phyloP scores from a whole-genome alignment of 2,797 vertebrate genomes.

The Anolis apletophallus region DNA sequence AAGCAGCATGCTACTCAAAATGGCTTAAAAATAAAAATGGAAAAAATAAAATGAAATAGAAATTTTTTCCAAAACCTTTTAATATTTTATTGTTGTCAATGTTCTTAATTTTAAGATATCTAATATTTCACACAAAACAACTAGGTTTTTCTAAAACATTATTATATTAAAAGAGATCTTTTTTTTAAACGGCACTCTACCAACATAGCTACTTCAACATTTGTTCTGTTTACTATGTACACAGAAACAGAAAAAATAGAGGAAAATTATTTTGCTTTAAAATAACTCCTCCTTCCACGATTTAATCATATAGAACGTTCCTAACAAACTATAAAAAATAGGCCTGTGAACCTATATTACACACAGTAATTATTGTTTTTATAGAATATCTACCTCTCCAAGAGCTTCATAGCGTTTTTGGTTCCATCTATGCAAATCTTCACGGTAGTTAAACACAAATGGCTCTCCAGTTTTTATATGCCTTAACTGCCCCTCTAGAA shows the following conservation, averaged over 20 bases:
- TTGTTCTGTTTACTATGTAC: neutral
- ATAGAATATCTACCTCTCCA: constrained; percentile 87
- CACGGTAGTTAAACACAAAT: constrained; percentile 95
- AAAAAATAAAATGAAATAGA: neutral
- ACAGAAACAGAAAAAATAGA: neutral
- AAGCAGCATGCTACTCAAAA: neutral
- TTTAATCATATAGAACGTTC: neutral
- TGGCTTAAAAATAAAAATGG: neutral
- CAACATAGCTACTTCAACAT: neutral
- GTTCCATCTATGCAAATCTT: constrained; percentile 98
- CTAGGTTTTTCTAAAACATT: neutral
- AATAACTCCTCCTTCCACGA: neutral
- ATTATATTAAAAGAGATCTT: neutral
- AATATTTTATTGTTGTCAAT: no score
- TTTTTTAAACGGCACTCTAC: neutral
- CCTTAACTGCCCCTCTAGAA: constrained; percentile 89
- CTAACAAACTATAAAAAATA: neutral
- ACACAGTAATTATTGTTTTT: neutral
- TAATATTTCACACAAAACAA: neutral
- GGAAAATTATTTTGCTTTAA: neutral
- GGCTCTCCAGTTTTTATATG: constrained; percentile 92
- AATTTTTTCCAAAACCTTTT: neutral
- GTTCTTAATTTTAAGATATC: no score
- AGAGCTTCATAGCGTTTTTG: constrained; percentile 98
- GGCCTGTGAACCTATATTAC: accelerated